A percentile compares a stretch with the other conserved stretches of the same genome.
Conservation (phyloP, 2,113 vertebrate genomes). For the Nycticryphes semicollaris region DNA sequence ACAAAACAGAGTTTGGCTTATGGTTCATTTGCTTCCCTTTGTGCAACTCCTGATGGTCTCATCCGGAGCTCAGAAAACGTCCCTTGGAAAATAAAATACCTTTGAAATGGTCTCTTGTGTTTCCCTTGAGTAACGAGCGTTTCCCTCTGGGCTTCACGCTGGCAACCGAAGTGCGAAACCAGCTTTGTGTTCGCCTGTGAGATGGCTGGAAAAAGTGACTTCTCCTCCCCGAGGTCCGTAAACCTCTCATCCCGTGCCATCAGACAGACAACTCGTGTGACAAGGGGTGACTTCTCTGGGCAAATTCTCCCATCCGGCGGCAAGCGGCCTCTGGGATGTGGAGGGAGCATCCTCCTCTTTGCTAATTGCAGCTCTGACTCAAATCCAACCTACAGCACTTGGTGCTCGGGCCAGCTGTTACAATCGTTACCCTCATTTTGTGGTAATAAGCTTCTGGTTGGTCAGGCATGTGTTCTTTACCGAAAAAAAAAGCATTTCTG, state of each 20-base stretch:
- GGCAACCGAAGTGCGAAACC: not conserved
- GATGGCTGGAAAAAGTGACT: too few relatives aligned
- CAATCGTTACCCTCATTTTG: not conserved
- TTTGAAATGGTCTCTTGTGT: not conserved
- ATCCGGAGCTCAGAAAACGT: not conserved
- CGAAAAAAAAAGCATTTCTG: not conserved
- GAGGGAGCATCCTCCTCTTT: not conserved
- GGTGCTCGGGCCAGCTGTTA: not conserved
- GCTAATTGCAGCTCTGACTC: not conserved
- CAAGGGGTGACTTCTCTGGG: not conserved
- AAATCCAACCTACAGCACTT: not conserved
- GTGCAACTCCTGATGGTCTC: slow-evolving; percentile 21
- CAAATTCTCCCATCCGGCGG: not conserved
- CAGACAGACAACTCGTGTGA: rapidly evolving
- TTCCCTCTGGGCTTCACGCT: not conserved
- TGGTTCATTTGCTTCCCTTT: slow-evolving; percentile 42
- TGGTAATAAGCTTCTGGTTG: not conserved
- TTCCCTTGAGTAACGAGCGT: not conserved
- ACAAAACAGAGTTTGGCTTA: slow-evolving; percentile 59
- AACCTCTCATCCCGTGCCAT: not conserved
- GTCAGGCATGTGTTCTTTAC: not conserved
- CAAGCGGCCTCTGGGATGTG: not conserved
- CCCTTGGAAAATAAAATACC: not conserved
- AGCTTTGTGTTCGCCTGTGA: not conserved
- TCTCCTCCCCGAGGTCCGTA: not conserved